Percentiles rank a stretch among this genome's conserved stretches.
Conservation (phyloP, 2,888 invertebrate species). For the Agonopterix alstromeriana region DNA sequence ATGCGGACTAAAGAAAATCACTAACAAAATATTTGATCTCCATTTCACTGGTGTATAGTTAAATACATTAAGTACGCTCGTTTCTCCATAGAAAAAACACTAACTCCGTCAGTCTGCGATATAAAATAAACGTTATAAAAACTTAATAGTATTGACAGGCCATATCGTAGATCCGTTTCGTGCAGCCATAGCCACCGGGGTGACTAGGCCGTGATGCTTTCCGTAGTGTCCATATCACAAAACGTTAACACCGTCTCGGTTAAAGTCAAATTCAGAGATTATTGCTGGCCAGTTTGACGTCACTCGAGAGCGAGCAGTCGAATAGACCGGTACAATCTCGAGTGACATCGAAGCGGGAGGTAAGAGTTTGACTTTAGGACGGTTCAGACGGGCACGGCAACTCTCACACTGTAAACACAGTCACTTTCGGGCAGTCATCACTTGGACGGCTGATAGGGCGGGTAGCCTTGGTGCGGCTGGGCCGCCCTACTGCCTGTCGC, state of each 20-base stretch:
- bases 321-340: no score
- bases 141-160: constrained; percentile 20
- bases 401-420: constrained; percentile 3
- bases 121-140: constrained; percentile 12
- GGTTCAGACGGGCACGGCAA: constrained; percentile 3
- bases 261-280: neutral
- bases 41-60: constrained; percentile 28
- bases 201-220: neutral
- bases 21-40: constrained; percentile 41
- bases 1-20: constrained; percentile 43
- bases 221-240: constrained; percentile 6
- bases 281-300: neutral
- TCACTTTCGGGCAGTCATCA: constrained; percentile 37
- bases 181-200: neutral
- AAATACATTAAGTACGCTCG: constrained; percentile 33
- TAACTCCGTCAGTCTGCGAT: constrained; percentile 11
- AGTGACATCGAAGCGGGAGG: neutral
- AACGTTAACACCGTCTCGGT: neutral
- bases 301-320: no score
- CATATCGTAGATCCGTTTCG: constrained; percentile 17
- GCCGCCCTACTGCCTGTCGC: constrained; percentile 80
- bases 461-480: constrained; percentile 63
- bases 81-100: constrained; percentile 7
- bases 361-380: neutral
- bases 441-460: constrained; percentile 69